These are phyloP conservation scores for Sus scrofa DNA, from an alignment of 2,113 vertebrate species.

Conservation along the genomic window T2T-Sscrofa CM000812.6:239711501-239712000, in stretches of 20 bases:
- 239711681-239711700: not conserved
- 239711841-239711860: not conserved
- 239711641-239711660: not conserved
- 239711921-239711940: not conserved
- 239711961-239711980: not conserved
- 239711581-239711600: not conserved
- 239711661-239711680: not conserved
- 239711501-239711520: not conserved
- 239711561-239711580: not conserved
- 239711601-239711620: not conserved
- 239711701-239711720: not conserved
- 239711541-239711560: not conserved
- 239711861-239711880: not conserved
- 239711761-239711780: not conserved
- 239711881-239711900: not conserved
- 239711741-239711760: not conserved
- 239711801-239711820: not conserved
- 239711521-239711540: not conserved
- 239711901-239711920: not conserved
- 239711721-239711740: not conserved
- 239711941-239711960: not conserved
- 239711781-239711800: not conserved
- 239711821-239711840: not conserved
- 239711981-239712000: not conserved
- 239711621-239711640: not conserved